phyloP scores from a whole-genome alignment of 92 coral and sea anemone species.

The Porites rus region DNA sequence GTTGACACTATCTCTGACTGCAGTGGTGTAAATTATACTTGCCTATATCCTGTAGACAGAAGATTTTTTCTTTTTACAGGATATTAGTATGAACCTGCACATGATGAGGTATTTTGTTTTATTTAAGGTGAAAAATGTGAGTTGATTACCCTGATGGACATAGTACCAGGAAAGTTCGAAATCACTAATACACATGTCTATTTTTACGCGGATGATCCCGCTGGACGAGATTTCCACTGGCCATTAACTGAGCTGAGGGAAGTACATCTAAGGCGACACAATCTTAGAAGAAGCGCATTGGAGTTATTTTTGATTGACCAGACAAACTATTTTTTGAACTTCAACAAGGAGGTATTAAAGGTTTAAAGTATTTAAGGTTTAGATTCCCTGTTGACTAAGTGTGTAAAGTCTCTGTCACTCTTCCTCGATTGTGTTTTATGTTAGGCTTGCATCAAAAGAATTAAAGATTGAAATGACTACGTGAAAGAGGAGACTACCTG shows the following conservation, averaged over 20 bases:
- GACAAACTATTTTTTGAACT: conserved; percentile 95
- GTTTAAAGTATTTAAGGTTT: neutral
- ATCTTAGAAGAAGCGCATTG: conserved; percentile 91
- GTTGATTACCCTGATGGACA: conserved; percentile 92
- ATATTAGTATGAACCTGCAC: too few relatives aligned
- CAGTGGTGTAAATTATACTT: too few relatives aligned
- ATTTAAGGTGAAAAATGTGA: conserved; percentile 71
- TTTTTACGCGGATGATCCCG: conserved; percentile 80
- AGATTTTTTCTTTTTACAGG: too few relatives aligned
- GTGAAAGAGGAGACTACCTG: too few relatives aligned
- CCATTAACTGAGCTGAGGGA: conserved; percentile 90
- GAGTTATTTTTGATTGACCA: conserved; percentile 96
- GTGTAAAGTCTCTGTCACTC: too few relatives aligned
- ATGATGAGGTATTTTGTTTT: too few relatives aligned
- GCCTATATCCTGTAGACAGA: too few relatives aligned
- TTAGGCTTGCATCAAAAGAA: too few relatives aligned
- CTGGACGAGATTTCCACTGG: conserved; percentile 90
- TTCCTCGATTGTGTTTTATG: too few relatives aligned
- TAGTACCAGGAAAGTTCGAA: conserved; percentile 82
- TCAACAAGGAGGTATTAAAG: conserved; percentile 84
- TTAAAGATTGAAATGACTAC: too few relatives aligned
- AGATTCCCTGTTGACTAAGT: too few relatives aligned
- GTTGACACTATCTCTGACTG: too few relatives aligned
- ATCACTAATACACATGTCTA: conserved; percentile 88
- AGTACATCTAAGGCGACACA: conserved; percentile 93